Evolutionary conservation across 2,113 vertebrate species (phyloP), one percentile per base, ranked within the genome.

Genomic region (Grus americana): DNA sequence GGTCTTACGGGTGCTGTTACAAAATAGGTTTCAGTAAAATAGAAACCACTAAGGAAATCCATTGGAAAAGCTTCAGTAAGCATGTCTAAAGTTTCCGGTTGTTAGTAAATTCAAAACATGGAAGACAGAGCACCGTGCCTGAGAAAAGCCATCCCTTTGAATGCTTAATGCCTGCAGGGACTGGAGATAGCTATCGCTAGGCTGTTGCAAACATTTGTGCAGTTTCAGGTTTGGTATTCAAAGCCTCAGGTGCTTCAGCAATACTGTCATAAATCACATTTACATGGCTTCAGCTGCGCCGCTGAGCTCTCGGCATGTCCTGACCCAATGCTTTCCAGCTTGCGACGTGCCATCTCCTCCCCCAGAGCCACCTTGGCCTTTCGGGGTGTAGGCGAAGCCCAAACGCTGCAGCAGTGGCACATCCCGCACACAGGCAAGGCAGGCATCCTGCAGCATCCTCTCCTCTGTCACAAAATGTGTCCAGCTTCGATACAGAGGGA

Each of bases 291-390:
- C 76, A 66, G 76, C 30, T 36, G 75, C 2, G 1, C 49, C 5
- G 0, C 81, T 2, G 34, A 58, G 70, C 47, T 68, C 57, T 61
- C 2, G 0, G 55, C 29, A 17, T 12, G 32, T 50, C 55, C 49
- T 12, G 15, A 38, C 46, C 44, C 57, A 46, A 7, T 5, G 27
- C 13, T 44, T 76, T 30, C 32, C 82, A 75, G 81, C 16, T 34
- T 14, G 34, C 4, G 1, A 17, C 2, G 6, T 8, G 72, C 36
- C 42, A 16, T 1, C 42, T 75, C 57, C 24, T 75, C 52, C 50
- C 15, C 17, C 15, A 38, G 3, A 0, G 12, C 2, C 2, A 0
- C 36, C 17, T 24, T 18, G 18, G 46, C 40, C 21, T 58, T 65
- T 26, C 1, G 1, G 52, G 63, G 24, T 11, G 6, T 3, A 3